Percentiles rank a stretch among this genome's conserved stretches.
Evolutionary conservation across 2,797 vertebrate species (phyloP).

Genomic region (Dipus sagitta): DNA sequence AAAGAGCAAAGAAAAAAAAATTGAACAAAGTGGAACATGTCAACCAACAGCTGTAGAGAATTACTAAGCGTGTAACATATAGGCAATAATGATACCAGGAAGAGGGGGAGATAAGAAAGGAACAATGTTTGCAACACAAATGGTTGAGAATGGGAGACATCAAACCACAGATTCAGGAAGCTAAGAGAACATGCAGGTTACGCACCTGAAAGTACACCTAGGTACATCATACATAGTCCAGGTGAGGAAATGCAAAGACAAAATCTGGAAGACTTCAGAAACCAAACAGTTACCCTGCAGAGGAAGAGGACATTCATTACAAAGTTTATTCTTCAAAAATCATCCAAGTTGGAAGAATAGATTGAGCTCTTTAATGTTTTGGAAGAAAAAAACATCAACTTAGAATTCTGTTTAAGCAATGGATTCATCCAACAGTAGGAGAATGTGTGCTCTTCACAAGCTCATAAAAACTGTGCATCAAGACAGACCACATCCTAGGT

Average conservation of each 20-base stretch:
- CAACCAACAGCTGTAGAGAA: not conserved
- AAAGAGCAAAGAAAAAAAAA: not conserved
- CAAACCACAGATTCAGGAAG: not conserved
- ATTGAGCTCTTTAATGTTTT: not conserved
- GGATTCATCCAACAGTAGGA: not conserved
- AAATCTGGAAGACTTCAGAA: not conserved
- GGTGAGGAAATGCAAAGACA: not conserved
- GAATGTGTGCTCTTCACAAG: not conserved
- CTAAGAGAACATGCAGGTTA: not conserved
- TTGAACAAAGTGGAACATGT: not conserved
- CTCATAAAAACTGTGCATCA: not conserved
- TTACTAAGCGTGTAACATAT: not conserved
- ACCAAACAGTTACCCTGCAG: not conserved
- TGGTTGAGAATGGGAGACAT: too few relatives aligned
- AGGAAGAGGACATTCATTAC: not conserved
- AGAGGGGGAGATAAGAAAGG: too few relatives aligned
- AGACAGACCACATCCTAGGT: too few relatives aligned
- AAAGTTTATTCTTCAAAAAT: not conserved
- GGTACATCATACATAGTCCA: rapidly evolving
- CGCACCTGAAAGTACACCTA: not conserved
- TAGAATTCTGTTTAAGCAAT: not conserved
- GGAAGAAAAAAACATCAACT: not conserved
- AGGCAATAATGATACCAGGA: not conserved
- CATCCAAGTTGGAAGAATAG: too few relatives aligned
- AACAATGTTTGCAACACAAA: not conserved